Evolutionary conservation across 2,113 vertebrate species (phyloP), one percentile per base, ranked within the genome.

Genomic region (Oriolus oriolus): DNA sequence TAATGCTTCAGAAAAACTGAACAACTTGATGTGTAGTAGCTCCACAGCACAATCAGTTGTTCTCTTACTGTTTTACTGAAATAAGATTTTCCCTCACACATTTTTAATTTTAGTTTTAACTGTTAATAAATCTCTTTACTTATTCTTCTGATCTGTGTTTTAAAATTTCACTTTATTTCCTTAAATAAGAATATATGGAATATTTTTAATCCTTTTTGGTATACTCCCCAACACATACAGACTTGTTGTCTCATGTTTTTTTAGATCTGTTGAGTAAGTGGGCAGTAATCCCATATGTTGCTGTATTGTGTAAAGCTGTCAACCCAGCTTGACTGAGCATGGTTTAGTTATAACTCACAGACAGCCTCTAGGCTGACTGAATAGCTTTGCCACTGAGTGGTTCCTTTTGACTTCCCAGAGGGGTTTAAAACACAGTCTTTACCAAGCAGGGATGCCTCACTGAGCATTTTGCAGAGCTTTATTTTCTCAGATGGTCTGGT

Each of bases 401-500:
- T 85, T 91, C 82, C 45, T 91, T 95, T 93, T 93, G 65, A 53
- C 50, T 91, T 93, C 66, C 70, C 74, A 61, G 78, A 39, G 61
- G 53, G 63, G 26, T 91, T 91, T 87, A 79, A 93, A 87, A 79
- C 57, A 56, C 65, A 80, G 52, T 73, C 84, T 87, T 83, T 87
- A 80, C 63, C 42, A 86, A 80, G 92, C 80, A 85, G 77, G 11
- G 59, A 70, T 86, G 87, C 75, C 50, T 87, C 63, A 53, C 50
- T 63, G 71, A 78, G 75, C 63, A 42, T 91, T 91, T 93, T 91
- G 39, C 68, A 83, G 60, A 88, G 66, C 63, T 96, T 94, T 93
- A 74, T 96, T 94, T 96, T 93, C 75, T 96, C 92, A 86, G 85
- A 75, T 83, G 78, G 70, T 91, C 78, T 91, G 50, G 59, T 94